phyloP scores from a whole-genome alignment of 2,113 vertebrate species.

The Caloenas nicobarica region DNA sequence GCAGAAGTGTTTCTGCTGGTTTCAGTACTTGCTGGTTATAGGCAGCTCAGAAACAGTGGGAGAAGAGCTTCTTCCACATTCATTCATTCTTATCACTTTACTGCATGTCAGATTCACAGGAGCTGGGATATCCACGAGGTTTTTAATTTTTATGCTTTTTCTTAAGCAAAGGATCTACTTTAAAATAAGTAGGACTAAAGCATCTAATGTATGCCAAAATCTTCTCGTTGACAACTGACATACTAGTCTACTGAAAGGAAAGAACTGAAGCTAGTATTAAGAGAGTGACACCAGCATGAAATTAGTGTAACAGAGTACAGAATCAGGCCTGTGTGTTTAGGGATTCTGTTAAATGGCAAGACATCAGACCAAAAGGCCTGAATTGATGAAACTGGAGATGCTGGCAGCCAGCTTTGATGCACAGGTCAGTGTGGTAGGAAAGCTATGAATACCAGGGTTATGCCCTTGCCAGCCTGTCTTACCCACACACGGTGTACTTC shows the following conservation, averaged over 20 bases:
- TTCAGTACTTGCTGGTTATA: background rate
- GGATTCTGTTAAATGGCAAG: constrained; percentile 1
- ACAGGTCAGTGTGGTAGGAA: constrained; percentile 29
- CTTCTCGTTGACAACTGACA: background rate
- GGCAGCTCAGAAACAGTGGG: background rate
- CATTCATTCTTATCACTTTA: background rate
- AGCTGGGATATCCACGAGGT: background rate
- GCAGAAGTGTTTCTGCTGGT: constrained; percentile 29
- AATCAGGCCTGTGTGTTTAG: background rate
- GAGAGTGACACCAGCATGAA: background rate
- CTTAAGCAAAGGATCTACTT: background rate
- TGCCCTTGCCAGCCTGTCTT: constrained; percentile 58
- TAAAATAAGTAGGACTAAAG: background rate
- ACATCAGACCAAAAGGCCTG: constrained; percentile 24
- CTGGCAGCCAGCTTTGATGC: constrained; percentile 34
- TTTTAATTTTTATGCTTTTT: background rate
- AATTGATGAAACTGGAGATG: constrained; percentile 31
- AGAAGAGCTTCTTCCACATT: background rate
- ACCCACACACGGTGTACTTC: constrained; percentile 28
- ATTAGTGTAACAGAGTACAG: background rate
- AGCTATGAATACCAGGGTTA: constrained; percentile 63
- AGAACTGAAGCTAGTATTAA: background rate
- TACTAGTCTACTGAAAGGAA: background rate
- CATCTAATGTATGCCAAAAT: background rate
- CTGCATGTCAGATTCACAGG: background rate